Base-by-base conservation (phyloP, 1,140 invertebrate species). In the Drosophila erecta region DNA sequence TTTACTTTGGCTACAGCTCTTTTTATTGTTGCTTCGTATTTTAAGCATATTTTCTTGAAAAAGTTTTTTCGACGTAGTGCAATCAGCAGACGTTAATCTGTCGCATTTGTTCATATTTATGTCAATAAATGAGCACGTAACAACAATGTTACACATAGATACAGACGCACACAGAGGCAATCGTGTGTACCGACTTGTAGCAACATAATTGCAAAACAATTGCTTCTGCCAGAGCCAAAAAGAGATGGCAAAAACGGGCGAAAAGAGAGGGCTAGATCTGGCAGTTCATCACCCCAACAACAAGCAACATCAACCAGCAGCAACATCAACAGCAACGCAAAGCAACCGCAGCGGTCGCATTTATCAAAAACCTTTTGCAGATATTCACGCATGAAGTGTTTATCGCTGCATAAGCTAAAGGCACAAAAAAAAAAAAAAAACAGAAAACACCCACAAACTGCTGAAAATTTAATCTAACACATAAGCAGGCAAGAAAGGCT, bases 381-480 rank as follows among this genome's bases (percentile, higher is more conserved):
- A 89, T 89, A 89, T 89, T 89, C 85, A 89, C 84, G 85, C 84
- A 90, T 89, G 84, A 89, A 84, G 84, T 89, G 84, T 84, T 89
- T 89, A 89, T 89, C 84, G 80, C 85, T 77, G 80, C 50, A 77
- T 64, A 80, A 90, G 70, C 65, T 72, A 57, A 14, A 57, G 67
- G 66, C 51, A 41, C 22, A 56, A 74, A 30, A 65, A 35, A 37
- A n/a, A 41, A 17, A 56, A 74, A 30, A 47, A 57, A 51, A 64
- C 38, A 74, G 24, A 72, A 72, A 80, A 86, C 85, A 89, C 73
- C 69, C 80, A 81, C 85, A 53, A 66, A 79, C 62, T 60, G 83
- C 62, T 72, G 58, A 64, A 81, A 86, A 78, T 87, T 60, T 81
- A 66, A 75, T 78, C 43, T 71, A 84, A 66, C 64, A 70, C 55